Base-by-base conservation (phyloP, 2,113 vertebrate species). In the Rhinoderma darwinii region DNA sequence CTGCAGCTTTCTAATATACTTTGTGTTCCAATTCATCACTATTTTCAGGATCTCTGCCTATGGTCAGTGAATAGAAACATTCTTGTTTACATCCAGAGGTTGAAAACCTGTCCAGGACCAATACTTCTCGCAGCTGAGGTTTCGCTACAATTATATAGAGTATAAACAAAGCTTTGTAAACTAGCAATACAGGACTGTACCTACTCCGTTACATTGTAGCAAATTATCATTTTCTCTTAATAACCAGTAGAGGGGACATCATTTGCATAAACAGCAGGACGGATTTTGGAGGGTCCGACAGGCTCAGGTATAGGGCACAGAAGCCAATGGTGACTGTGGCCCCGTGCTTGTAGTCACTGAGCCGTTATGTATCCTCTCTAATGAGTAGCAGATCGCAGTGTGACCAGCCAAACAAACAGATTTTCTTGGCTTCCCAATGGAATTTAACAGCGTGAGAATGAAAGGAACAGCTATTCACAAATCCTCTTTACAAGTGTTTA, bases 381-480 rank as follows among this genome's bases (percentile, higher is more conserved):
- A 72, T 50, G 10, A 70, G 41, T 27, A 22, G 61, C 25, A 72
- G 63, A 68, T 37, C 50, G 44, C 41, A n/a, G 15, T 43, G 41
- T 47, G 43, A 63, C 18, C 61, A 51, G 43, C 81, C 81, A 32
- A 50, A 50, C n/a, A 51, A 39, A 39, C 56, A 82, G 79, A 66
- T 82, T 61, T 75, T 66, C 79, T 47, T 12, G 63, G 43, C 81
- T 32, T 70, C 59, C 81, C 81, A 4, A 9, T 20, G 61, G 81
- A 83, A 68, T 83, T 68, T 22, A 51, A 47, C 81, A 50, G 59
- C 39, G 44, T 11, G 61, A 83, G 41, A 32, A 27, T 70, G 81
- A 68, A 50, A 63, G 43, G 63, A 35, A 70, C 63, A 47, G 81
- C 35, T 61, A 41, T 61, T 81, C 63, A 83, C 63, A 83, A 83